Evolutionary conservation across 1,140 invertebrate genomes (phyloP), one percentile per base, ranked within the genome.

Genomic region (Drosophila albomicans): DNA sequence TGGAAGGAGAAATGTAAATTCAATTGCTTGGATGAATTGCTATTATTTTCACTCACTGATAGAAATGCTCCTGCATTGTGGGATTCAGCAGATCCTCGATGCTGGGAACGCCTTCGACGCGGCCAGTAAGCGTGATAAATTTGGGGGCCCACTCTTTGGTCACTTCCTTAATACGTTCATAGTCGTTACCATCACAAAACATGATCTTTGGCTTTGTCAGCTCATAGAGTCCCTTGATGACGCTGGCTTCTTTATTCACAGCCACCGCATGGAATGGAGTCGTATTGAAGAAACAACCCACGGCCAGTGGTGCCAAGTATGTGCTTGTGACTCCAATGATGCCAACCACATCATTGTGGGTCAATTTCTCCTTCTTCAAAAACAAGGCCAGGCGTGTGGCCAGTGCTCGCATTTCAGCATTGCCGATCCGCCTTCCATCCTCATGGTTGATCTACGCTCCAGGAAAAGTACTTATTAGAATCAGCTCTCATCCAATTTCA

Each of bases 161-260:
- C 20, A 73, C 45, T 15, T 78, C 73, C 30, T 78, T 73, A 2
- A 91, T 69, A 30, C 70, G 68, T 11, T 86, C 77, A 30, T 91
- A 91, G 32, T 82, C 71, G 0, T 35, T 10, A 8, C 35, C 75
- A 61, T 92, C 91, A 13, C 89, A 90, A 49, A 92, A 92, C 41
- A 92, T 81, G 35, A 91, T 43, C 48, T 81, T 82, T 11, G 89
- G 89, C 57, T 86, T 81, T 1, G 84, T 91, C 0, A 77, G 58
- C 8, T 16, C 20, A 16, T 69, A 91, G 2, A 89, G 63, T 5
- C 66, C 43, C 32, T 54, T 30, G 5, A 92, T 56, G 5, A 72
- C 62, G 28, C 56, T 63, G 30, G 68, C 43, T 15, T 87, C 86
- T 3, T 68, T 57, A 2, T 65, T 71, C 7, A 70, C 69, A 66